Conservation (phyloP, 2,888 invertebrate species). For the Lasioglossum morio region DNA sequence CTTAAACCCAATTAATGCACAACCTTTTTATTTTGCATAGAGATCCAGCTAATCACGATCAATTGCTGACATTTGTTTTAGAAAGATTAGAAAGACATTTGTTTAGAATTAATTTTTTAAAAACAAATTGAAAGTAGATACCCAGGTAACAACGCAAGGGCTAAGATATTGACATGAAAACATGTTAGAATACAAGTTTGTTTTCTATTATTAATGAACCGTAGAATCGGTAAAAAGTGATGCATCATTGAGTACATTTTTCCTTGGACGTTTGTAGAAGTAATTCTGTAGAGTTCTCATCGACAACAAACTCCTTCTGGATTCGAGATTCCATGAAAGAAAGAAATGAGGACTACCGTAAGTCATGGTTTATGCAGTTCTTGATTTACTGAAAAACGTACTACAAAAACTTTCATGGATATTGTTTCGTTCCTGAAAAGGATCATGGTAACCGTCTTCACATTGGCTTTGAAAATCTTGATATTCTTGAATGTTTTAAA, state of each 20-base stretch:
- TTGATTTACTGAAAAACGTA: neutral
- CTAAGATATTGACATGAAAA: too few species aligned
- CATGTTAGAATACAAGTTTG: too few species aligned
- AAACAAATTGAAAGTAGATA: too few species aligned
- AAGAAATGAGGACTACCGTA: neutral
- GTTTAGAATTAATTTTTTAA: too few species aligned
- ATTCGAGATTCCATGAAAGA: neutral
- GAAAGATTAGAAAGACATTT: too few species aligned
- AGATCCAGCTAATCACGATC: too few species aligned
- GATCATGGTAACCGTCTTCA: neutral
- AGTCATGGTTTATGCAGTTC: neutral
- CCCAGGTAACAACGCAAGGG: too few species aligned
- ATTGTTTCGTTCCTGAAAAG: constrained; percentile 2
- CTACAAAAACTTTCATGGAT: neutral
- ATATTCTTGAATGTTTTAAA: neutral
- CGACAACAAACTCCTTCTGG: neutral
- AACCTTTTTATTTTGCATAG: too few species aligned
- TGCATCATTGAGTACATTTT: neutral
- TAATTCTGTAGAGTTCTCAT: neutral
- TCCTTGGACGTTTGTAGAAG: neutral
- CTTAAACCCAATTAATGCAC: too few species aligned
- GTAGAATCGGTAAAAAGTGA: too few species aligned
- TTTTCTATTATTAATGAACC: too few species aligned
- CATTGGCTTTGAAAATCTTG: constrained; percentile 3
- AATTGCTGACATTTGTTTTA: too few species aligned